Evolutionary conservation across 1,140 invertebrate genomes (phyloP).

Genomic region (Drosophila pseudoobscura): DNA sequence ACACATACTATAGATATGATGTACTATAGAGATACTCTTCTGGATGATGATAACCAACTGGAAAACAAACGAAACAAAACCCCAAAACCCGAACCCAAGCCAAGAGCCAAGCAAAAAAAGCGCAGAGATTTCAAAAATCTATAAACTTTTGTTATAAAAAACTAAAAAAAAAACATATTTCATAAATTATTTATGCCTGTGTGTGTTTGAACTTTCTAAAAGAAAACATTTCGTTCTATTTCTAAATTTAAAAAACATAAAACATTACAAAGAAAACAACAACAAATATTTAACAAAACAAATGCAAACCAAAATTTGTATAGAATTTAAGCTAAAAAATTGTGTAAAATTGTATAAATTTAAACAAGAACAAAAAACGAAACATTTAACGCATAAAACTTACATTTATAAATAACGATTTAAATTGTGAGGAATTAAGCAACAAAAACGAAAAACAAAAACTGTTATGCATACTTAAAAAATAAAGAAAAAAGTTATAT

Average conservation of each 20-base stretch:
- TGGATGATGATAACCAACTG: conserved; percentile 39
- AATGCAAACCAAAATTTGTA: conserved; percentile 74
- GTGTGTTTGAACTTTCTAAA: conserved; percentile 78
- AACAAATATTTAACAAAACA: conserved; percentile 42
- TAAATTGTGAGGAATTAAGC: conserved; percentile 50
- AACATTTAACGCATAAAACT: conserved; percentile 28
- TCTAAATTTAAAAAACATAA: conserved; percentile 42
- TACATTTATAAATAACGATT: conserved; percentile 51
- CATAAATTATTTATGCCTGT: conserved; percentile 66
- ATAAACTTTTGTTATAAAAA: conserved; percentile 72
- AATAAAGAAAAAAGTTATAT: conserved; percentile 48
- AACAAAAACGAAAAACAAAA: conserved; percentile 44
- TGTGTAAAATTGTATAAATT: conserved; percentile 71
- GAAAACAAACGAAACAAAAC: conserved; percentile 22
- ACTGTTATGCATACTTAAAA: conserved; percentile 73
- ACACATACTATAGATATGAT: conserved; percentile 16
- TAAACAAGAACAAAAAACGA: conserved; percentile 32
- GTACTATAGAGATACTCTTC: conserved; percentile 41
- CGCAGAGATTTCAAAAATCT: conserved; percentile 79
- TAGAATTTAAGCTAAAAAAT: conserved; percentile 55
- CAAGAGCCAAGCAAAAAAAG: conserved; percentile 74
- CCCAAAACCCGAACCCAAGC: conserved; percentile 34
- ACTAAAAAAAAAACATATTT: conserved; percentile 57
- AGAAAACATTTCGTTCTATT: conserved; percentile 72
- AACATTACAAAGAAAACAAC: conserved; percentile 13